These are phyloP conservation scores for Pycnomerus fuliginosus DNA, from an alignment of 2,888 invertebrate genomes.

Conservation along the genomic window DNA sequence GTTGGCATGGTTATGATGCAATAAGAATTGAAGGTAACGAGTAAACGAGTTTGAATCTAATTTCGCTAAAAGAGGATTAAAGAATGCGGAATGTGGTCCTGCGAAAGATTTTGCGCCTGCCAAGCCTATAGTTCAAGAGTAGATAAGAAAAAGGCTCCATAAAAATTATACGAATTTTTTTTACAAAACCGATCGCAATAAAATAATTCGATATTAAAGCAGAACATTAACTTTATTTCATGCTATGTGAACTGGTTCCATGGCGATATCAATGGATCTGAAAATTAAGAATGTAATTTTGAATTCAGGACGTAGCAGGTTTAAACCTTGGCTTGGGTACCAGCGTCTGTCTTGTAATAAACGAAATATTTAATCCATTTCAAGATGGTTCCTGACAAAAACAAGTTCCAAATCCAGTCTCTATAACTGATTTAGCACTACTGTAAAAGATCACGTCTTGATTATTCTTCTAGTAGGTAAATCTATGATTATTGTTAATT, in stretches of 20 bases:
- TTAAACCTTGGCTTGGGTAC: constrained; percentile 14
- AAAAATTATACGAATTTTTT: constrained; percentile 28
- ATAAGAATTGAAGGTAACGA: constrained; percentile 8
- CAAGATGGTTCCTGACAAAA: constrained; percentile 3
- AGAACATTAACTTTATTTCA: constrained; percentile 43
- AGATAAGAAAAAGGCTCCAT: constrained; percentile 12
- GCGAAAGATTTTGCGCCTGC: no score
- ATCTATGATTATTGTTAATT: no score
- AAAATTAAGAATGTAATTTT: constrained; percentile 20
- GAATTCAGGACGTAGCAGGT: constrained; percentile 17
- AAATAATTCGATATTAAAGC: constrained; percentile 44
- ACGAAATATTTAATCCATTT: constrained; percentile 21
- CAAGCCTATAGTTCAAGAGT: no score
- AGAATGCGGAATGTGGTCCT: no score
- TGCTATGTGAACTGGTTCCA: constrained; percentile 39
- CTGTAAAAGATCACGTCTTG: no score
- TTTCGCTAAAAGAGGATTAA: background rate
- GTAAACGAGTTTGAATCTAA: background rate
- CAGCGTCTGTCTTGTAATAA: constrained; percentile 17
- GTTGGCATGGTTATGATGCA: constrained; percentile 6
- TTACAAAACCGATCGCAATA: constrained; percentile 37
- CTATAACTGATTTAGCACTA: no score
- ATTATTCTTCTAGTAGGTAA: no score
- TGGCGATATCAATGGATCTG: constrained; percentile 20
- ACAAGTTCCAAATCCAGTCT: constrained; percentile 6